Evolutionary conservation across 92 coral and sea anemone species (phyloP).

Genomic region (Isaurus tuberculatus): DNA sequence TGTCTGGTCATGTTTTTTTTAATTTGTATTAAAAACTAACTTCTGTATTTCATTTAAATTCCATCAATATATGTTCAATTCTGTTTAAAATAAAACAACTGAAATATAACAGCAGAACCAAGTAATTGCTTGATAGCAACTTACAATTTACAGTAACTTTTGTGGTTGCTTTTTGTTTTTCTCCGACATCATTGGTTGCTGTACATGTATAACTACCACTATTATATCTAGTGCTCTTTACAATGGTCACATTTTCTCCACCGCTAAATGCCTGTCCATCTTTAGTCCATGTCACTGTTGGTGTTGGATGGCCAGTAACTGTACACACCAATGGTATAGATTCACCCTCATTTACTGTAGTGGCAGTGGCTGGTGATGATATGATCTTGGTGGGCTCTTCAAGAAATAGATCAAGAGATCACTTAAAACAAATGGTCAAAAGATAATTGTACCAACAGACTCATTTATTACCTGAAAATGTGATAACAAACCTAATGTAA

Average conservation of each 20-base stretch:
- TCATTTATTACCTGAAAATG: too few species aligned
- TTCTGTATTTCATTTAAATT: too few species aligned
- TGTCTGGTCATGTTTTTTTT: too few species aligned
- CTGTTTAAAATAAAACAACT: too few species aligned
- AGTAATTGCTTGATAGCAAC: background rate
- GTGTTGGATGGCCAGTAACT: background rate
- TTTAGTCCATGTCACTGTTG: background rate
- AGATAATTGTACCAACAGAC: too few species aligned
- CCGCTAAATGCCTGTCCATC: background rate
- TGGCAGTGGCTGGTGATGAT: background rate
- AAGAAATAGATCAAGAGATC: background rate
- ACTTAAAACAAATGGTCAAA: too few species aligned
- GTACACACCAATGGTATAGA: background rate
- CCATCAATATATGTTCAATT: too few species aligned
- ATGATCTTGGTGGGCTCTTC: background rate
- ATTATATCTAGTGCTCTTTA: background rate
- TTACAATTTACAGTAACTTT: background rate
- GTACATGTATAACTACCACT: background rate
- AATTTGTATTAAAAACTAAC: too few species aligned
- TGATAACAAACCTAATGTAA: too few species aligned
- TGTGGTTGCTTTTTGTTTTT: background rate
- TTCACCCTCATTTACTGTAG: background rate
- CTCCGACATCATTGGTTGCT: background rate
- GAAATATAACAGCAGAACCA: too few species aligned
- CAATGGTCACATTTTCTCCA: background rate